A percentile compares a stretch with the other conserved stretches of the same genome.
phyloP scores from a whole-genome alignment of 2,888 invertebrate species.

The Tortricodes alternella region DNA sequence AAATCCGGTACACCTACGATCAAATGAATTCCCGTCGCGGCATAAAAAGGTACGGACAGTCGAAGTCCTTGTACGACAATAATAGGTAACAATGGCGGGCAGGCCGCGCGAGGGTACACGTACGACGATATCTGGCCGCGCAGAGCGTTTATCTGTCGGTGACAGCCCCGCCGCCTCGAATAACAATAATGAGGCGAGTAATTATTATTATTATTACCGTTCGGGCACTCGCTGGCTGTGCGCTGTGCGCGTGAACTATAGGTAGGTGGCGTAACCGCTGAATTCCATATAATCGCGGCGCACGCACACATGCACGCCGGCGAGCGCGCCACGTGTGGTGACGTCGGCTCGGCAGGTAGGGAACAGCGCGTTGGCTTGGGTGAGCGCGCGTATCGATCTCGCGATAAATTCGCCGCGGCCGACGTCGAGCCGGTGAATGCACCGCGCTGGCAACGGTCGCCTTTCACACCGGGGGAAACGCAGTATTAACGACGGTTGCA shows the following conservation, averaged over 20 bases:
- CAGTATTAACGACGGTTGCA: constrained; percentile 61
- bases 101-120: constrained; percentile 45
- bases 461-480: constrained; percentile 71
- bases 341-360: constrained; percentile 62
- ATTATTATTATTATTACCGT: constrained; percentile 74
- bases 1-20: constrained; percentile 45
- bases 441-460: constrained; percentile 60
- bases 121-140: constrained; percentile 51
- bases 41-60: constrained; percentile 47
- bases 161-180: constrained; percentile 53
- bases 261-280: constrained; percentile 72
- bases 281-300: constrained; percentile 65
- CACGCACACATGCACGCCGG: constrained; percentile 50
- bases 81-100: constrained; percentile 44
- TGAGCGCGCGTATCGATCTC: constrained; percentile 66
- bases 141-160: constrained; percentile 60
- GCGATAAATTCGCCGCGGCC: constrained; percentile 74
- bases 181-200: constrained; percentile 68
- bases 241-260: constrained; percentile 34
- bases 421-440: constrained; percentile 65
- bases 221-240: constrained; percentile 46
- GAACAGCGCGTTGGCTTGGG: constrained; percentile 51
- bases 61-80: constrained; percentile 54
- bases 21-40: constrained; percentile 43
- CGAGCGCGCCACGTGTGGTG: constrained; percentile 67